These are phyloP conservation scores for Trichopria drosophilae DNA, from an alignment of 2,888 invertebrate species.

Conservation along the genomic window DNA sequence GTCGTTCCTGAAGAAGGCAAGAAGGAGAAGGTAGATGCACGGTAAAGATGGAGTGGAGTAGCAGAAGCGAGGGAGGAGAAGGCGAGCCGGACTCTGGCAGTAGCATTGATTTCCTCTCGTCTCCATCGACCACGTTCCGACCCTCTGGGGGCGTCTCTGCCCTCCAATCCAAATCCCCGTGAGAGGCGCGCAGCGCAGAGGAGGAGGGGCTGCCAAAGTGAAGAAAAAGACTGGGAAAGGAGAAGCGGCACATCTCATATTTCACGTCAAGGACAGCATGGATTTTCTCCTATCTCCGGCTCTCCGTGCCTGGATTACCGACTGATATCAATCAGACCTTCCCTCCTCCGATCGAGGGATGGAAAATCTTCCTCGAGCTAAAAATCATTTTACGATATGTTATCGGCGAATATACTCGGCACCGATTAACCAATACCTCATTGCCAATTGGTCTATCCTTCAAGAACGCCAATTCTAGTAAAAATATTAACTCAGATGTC, in stretches of 20 bases:
- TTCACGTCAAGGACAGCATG: conserved; percentile 54
- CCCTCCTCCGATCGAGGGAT: background rate
- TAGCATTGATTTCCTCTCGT: conserved; percentile 58
- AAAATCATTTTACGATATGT: too few species aligned
- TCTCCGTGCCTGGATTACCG: conserved; percentile 51
- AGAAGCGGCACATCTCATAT: conserved; percentile 52
- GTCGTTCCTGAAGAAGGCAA: conserved; percentile 19
- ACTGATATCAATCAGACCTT: conserved; percentile 51
- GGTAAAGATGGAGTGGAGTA: conserved; percentile 17
- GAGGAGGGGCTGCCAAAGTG: conserved; percentile 30
- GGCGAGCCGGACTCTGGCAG: conserved; percentile 46
- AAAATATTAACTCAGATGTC: too few species aligned
- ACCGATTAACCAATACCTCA: too few species aligned
- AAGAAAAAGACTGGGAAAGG: conserved; percentile 34
- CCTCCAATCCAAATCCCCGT: conserved; percentile 48
- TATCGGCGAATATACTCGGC: too few species aligned
- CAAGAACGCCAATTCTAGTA: too few species aligned
- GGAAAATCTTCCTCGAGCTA: too few species aligned
- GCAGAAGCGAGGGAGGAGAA: conserved; percentile 35
- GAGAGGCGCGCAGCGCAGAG: conserved; percentile 37
- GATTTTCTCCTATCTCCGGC: conserved; percentile 52
- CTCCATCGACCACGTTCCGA: conserved; percentile 36
- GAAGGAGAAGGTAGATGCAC: conserved; percentile 24
- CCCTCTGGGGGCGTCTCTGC: conserved; percentile 44
- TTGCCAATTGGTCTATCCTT: too few species aligned